Evolutionary conservation across 2,797 vertebrate species (phyloP), one percentile per base, ranked within the genome.

Genomic region (Smutsia temminckii): DNA sequence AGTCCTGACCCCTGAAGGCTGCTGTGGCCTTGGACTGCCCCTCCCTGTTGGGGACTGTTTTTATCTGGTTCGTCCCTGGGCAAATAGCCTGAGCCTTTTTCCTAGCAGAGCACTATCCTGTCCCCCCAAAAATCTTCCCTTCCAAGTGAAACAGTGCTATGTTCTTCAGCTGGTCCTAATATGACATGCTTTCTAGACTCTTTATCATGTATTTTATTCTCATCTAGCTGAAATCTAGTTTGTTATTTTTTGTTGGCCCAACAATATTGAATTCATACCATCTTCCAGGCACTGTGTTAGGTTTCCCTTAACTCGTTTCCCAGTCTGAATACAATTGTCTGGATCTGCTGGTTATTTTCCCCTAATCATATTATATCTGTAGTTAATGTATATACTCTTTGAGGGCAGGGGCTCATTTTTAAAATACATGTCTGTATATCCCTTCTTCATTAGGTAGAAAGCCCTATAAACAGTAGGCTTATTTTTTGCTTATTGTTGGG

Each of bases 191-290:
- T 61, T 79, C 37, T 23, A 90, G 46, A 78, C 14, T 61, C 55
- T 86, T 80, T 80, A n/a, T 55, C 21, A 4, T 18, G 10, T 87
- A 23, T n/a, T 63, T 71, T 77, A 55, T 79, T 94, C 46, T 85
- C 37, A 64, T 94, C 14, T 92, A 71, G 27, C 23, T 53, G 66
- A 69, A 92, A 81, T 79, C n/a, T 92, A 68, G 55, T 84, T n/a
- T 92, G 57, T 71, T 23, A 7, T 77, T 93, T 92, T 92, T 78
- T 78, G 23, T 66, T 91, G 93, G 59, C 63, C 29, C 37, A 55
- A 4, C 34, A 61, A 1, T 75, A 37, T 18, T 88, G 29, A 91
- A 63, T 78, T 1, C 2, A 49, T 85, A 3, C 6, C 66, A 0
- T 71, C 37, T 94, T 94, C 51, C 34, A 68, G 53, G 46, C 9